Base-by-base conservation (phyloP, 2,113 vertebrate species). In the Bubo bubo region DNA sequence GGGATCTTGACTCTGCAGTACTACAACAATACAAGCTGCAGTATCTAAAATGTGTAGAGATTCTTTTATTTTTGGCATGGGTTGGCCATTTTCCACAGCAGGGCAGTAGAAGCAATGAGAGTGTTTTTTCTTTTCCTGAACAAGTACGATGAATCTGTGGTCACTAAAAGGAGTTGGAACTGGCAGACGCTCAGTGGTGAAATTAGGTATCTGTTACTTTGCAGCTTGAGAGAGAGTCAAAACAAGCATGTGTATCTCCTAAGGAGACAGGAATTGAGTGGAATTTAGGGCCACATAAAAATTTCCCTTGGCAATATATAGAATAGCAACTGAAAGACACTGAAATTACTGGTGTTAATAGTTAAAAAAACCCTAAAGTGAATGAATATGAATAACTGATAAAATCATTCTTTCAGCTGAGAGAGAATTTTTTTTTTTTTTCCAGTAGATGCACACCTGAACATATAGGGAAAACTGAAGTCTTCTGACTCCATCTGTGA, bases 61-160 rank as follows among this genome's bases (percentile, higher is more conserved):
- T 85, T 56, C 64, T 93, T 93, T 87, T 93, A 41, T 79, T 93
- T 94, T 92, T 2, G 0, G 10, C 58, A 13, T 49, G 72, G 67
- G 20, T 56, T 94, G 73, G 82, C 81, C 86, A 64, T 72, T 93
- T 82, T 59, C 26, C 8, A 8, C 77, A 80, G 92, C 83, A 96
- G 75, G 86, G 67, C 68, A 92, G 56, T 56, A 68, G 93, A 70
- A 92, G 62, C 17, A 19, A 59, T 63, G 63, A 79, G 83, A 80
- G 32, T 45, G 73, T 50, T 91, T 96, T 95, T 96, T 95, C 73
- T 95, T 84, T 95, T 84, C 93, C 53, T 79, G 94, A 86, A 82
- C 27, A 52, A 85, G 34, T 49, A 58, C 34, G 84, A 24, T 81
- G 75, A 64, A 83, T 85, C 32, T 70, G 35, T 83, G 64, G 49